phyloP scores from a whole-genome alignment of 2,797 vertebrate species.

The Argyrosomus regius region DNA sequence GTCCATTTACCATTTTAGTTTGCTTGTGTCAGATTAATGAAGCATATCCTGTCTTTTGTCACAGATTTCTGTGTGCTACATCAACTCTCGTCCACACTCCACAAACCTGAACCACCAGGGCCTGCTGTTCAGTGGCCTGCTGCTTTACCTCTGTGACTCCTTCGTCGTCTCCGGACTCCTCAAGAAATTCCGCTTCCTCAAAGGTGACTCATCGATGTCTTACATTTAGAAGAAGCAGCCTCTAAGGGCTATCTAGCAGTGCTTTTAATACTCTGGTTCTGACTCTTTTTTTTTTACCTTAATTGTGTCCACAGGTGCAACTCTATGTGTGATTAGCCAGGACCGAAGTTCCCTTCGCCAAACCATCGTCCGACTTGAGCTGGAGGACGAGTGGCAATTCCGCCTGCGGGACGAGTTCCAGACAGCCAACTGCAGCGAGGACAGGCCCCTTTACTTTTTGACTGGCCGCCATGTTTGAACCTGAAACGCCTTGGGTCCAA shows the following conservation, averaged over 20 bases:
- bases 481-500: background rate
- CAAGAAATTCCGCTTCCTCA: slow-evolving; percentile 95
- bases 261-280: background rate
- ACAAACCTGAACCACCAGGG: slow-evolving; percentile 92
- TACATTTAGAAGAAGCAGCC: background rate
- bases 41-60: slow-evolving; percentile 20
- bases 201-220: slow-evolving; percentile 86
- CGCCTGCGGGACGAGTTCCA: slow-evolving; percentile 98
- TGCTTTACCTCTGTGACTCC: slow-evolving; percentile 98
- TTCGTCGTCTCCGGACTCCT: slow-evolving; percentile 95
- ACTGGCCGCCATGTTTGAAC: slow-evolving; percentile 94
- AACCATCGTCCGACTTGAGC: slow-evolving; percentile 94
- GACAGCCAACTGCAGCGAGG: slow-evolving; percentile 96
- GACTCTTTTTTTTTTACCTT: background rate
- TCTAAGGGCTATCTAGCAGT: background rate
- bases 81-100: slow-evolving; percentile 98
- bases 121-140: slow-evolving; percentile 94
- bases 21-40: background rate
- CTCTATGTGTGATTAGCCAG: slow-evolving; percentile 97
- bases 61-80: slow-evolving; percentile 94
- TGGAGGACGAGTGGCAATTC: slow-evolving; percentile 99
- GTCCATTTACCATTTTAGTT: background rate
- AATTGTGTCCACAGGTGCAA: slow-evolving; percentile 88
- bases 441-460: slow-evolving; percentile 96
- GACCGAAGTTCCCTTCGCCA: slow-evolving; percentile 97